phyloP scores from a whole-genome alignment of 1,140 invertebrate species.

The Sipha flava region DNA sequence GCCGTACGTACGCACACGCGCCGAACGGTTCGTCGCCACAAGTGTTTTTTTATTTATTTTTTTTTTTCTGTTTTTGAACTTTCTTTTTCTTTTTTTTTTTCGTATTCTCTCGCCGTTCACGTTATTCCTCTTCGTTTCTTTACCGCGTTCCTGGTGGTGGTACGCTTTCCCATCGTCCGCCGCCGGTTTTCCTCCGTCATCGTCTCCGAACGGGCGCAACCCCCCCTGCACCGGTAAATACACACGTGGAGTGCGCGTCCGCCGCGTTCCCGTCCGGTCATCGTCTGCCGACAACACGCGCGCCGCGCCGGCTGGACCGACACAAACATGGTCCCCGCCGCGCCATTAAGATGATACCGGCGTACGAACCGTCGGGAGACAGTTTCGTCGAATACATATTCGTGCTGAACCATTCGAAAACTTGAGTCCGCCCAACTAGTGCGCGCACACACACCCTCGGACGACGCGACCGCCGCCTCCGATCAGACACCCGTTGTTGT shows the following conservation, averaged over 20 bases:
- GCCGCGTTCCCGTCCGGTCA: not conserved
- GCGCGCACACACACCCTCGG: not conserved
- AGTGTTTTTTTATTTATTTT: no score
- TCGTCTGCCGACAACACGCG: not conserved
- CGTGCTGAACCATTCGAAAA: constrained; percentile 25
- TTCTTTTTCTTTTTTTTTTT: no score
- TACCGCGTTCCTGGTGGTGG: no score
- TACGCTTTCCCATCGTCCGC: no score
- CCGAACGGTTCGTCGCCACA: no score
- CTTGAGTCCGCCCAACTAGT: not conserved
- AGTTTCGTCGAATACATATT: constrained; percentile 28
- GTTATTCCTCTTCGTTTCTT: no score
- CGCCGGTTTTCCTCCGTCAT: no score
- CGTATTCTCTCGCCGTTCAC: no score
- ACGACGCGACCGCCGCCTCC: not conserved
- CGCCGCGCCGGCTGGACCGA: not conserved
- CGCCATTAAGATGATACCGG: constrained; percentile 24
- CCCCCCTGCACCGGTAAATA: no score
- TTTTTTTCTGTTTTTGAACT: no score
- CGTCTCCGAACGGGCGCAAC: no score
- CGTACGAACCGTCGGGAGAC: constrained; percentile 15
- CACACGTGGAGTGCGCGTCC: not conserved
- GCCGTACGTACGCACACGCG: not conserved
- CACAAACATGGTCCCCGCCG: not conserved
- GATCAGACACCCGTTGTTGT: no score